Evolutionary conservation across 2,888 invertebrate species (phyloP), one percentile per base, ranked within the genome.

Genomic region (Andrena haemorrhoa): DNA sequence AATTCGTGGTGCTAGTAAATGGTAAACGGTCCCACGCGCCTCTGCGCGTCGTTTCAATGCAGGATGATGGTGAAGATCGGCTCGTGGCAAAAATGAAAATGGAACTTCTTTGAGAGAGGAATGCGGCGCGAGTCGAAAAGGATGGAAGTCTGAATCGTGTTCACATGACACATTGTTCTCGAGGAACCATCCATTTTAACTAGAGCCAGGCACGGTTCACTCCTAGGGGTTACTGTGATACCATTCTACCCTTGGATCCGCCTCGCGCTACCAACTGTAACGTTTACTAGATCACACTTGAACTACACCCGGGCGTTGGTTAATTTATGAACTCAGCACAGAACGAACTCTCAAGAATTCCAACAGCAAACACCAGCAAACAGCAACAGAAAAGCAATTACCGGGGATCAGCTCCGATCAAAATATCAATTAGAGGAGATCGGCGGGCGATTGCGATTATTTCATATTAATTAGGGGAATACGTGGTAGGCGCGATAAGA

Each of bases 1-100:
- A 92, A 93, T 92, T 91, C 70, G 78, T 23, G 51, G 58, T 61
- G 75, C 35, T 66, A 29, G 61, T 20, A 76, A 61, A 74, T 58
- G 76, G 81, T 75, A 63, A 83, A 78, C 75, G 80, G 60, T 76
- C 83, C 71, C 83, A 75, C 65, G 72, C 66, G 65, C 56, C 10
- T 23, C 7, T 20, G 16, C n/a, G 7, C 7, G 5, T 16, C 41
- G 12, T 47, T 58, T 41, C 4, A 12, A 56, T n/a, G 4, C 12
- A 1, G 16, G 10, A 3, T 6, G 12, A 20, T 12, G 31, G 12
- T 26, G 0, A 56, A 56, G 26, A 4, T 56, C 12, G 56, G 23
- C 56, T 20, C 2, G 8, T 12, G 26, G 10, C 23, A 4, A 26
- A 26, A 23, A 23, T 23, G 26, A 23, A 56, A 23, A 12, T 1